Evolutionary conservation across 2,888 invertebrate species (phyloP), one percentile per base, ranked within the genome.

Genomic region (Erebia epiphron): DNA sequence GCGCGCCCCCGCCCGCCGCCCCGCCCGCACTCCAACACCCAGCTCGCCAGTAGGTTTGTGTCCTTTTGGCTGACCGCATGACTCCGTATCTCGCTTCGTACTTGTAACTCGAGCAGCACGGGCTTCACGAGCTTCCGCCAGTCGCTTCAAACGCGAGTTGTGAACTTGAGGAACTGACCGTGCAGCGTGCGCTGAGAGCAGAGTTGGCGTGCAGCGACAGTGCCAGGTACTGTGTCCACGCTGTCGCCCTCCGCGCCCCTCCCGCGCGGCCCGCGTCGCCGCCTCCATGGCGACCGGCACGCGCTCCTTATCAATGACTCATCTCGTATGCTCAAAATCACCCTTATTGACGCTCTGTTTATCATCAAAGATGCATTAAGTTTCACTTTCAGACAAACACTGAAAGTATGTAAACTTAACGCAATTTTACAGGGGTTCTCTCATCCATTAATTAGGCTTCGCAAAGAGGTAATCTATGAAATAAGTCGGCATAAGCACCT

Each of bases 1-100:
- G 90, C 89, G 86, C 86, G 82, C 82, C 85, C 86, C 86, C 87
- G 84, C 89, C 88, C 85, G 87, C 79, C 83, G 82, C 79, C 79
- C 79, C 76, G 79, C 78, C 85, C 82, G 80, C 83, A 84, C 85
- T 84, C 84, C 82, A 79, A 85, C 90, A 86, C 88, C 89, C 87
- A 86, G 86, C 87, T 85, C 86, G 89, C 90, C 93, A 92, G 94
- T 94, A 94, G 94, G 93, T 93, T 93, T 92, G 93, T 91, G 93
- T 93, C 93, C 92, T 92, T 92, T 93, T 92, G 93, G 93, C 93
- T 93, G 93, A 93, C 93, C 93, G 94, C 93, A 93, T 93, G 93
- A 93, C 93, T 94, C 92, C 92, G 92, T 90, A 93, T 92, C 84
- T 90, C 86, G 94, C 93, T 94, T 93, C 91, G 92, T 89, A 87